A percentile compares a stretch with the other conserved stretches of the same genome.
Conservation (phyloP, 2,888 invertebrate genomes). For the Nomada ferruginata region DNA sequence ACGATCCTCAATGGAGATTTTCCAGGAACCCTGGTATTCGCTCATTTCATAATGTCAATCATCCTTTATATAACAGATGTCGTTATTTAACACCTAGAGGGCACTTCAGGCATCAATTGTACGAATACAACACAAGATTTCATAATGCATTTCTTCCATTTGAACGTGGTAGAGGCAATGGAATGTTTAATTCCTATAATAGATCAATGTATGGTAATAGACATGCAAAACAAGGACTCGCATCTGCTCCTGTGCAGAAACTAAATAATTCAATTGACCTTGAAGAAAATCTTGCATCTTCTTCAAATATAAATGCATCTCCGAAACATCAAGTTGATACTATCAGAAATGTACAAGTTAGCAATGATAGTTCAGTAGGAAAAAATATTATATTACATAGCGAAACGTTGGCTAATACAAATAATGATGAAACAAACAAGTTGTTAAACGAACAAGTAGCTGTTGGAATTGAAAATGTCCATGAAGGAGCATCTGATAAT, state of each 20-base stretch:
- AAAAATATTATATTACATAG: conserved; percentile 8
- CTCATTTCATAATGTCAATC: conserved; percentile 31
- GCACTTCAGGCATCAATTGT: conserved; percentile 28
- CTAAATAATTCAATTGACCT: conserved; percentile 24
- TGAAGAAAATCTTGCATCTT: conserved; percentile 23
- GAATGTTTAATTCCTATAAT: conserved; percentile 22
- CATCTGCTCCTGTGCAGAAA: conserved; percentile 1
- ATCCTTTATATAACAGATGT: conserved; percentile 30
- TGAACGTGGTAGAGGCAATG: conserved; percentile 43
- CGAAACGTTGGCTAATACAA: conserved; percentile 1
- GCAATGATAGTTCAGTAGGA: background rate
- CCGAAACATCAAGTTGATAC: conserved; percentile 17
- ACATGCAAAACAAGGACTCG: conserved; percentile 10
- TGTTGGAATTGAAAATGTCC: background rate
- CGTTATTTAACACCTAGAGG: conserved; percentile 29
- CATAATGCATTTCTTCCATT: conserved; percentile 28
- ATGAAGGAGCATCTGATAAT: background rate
- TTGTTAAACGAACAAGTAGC: background rate
- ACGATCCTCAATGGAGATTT: conserved; percentile 47
- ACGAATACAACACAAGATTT: conserved; percentile 33
- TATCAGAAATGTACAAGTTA: conserved; percentile 8
- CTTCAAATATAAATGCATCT: conserved; percentile 30
- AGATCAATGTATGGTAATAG: conserved; percentile 21
- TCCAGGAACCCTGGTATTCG: conserved; percentile 20
- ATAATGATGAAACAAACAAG: conserved; percentile 20